phyloP scores from a whole-genome alignment of 1,140 invertebrate species.

The Anoplophora glabripennis region DNA sequence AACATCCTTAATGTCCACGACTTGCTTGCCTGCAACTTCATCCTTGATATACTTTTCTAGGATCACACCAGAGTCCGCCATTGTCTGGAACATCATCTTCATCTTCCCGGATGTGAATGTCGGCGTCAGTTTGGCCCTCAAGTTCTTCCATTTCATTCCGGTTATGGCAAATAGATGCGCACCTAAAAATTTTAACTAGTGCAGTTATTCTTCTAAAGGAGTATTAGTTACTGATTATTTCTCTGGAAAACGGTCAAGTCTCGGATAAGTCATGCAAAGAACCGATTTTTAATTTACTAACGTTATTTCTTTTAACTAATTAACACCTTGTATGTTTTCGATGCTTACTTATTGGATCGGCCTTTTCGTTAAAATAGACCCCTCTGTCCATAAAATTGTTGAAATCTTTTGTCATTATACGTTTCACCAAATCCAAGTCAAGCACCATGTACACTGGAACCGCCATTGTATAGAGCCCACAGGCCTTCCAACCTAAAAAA shows the following conservation, averaged over 20 bases:
- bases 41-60: too few species aligned
- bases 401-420: constrained; percentile 42
- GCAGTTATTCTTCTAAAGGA: too few species aligned
- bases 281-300: too few species aligned
- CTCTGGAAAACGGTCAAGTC: too few species aligned
- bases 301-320: too few species aligned
- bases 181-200: constrained; percentile 27
- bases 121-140: constrained; percentile 49
- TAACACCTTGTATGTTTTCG: too few species aligned
- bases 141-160: constrained; percentile 51
- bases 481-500: too few species aligned
- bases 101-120: constrained; percentile 53
- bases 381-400: constrained; percentile 51
- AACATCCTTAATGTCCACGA: constrained; percentile 10
- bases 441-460: too few species aligned
- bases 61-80: constrained; percentile 14
- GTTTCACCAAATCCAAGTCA: too few species aligned
- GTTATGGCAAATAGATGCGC: constrained; percentile 50
- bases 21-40: background rate
- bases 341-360: constrained; percentile 44
- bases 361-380: constrained; percentile 45
- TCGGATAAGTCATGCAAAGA: too few species aligned
- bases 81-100: constrained; percentile 45
- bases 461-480: too few species aligned
- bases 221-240: too few species aligned